These are phyloP conservation scores for Neosilurus hyrtlii DNA, from an alignment of 2,797 vertebrate species.

Conservation along the genomic window DNA sequence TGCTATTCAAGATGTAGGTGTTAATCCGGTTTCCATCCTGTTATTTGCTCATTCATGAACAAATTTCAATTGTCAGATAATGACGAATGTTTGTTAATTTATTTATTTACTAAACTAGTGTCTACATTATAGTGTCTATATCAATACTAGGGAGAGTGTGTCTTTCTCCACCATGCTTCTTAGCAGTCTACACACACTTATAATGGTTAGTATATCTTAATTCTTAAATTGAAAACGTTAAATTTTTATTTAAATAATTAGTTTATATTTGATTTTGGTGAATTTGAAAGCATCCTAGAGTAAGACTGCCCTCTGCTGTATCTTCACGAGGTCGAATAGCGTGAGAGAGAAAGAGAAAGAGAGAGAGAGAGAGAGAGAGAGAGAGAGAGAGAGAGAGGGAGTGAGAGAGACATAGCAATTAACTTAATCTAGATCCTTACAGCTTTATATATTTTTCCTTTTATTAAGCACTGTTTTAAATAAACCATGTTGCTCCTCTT, in stretches of 20 bases:
- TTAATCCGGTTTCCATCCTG: background rate
- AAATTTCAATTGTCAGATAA: background rate
- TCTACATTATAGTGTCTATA: background rate
- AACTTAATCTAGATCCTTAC: background rate
- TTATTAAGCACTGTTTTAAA: background rate
- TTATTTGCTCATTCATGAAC: background rate
- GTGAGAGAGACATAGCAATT: background rate
- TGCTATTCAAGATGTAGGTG: background rate
- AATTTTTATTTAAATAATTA: background rate
- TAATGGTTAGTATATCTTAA: background rate
- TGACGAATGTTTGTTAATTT: background rate
- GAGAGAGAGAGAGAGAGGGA: background rate
- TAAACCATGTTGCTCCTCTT: background rate
- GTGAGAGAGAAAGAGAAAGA: background rate
- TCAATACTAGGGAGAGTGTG: too few species aligned
- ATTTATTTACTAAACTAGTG: background rate
- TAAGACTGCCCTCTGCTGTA: conserved; percentile 75
- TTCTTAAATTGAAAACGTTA: background rate
- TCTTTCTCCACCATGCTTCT: background rate
- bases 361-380: background rate
- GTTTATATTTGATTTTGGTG: conserved; percentile 6
- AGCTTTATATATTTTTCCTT: background rate
- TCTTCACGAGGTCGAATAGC: background rate
- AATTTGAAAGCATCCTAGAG: conserved; percentile 51
- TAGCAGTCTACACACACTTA: background rate